Conservation (phyloP, 2,888 invertebrate genomes). For the Elmis aenea region DNA sequence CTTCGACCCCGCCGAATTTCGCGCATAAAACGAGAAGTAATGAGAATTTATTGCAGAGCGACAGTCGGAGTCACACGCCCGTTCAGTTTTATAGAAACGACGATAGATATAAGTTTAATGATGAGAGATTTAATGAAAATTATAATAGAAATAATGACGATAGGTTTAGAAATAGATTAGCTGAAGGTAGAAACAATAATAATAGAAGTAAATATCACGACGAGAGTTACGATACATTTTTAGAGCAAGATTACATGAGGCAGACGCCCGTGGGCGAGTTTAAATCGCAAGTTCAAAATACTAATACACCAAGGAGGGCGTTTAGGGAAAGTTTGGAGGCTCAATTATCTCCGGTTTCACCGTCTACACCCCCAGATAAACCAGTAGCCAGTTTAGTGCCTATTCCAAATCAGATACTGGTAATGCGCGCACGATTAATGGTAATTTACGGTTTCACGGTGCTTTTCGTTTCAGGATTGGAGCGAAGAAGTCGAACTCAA, state of each 20-base stretch:
- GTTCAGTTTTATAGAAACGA: slow-evolving; percentile 24
- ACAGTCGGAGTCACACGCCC: slow-evolving; percentile 34
- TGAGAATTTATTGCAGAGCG: slow-evolving; percentile 29
- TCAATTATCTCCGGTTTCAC: slow-evolving; percentile 33
- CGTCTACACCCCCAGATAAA: slow-evolving; percentile 25
- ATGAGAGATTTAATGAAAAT: slow-evolving; percentile 8
- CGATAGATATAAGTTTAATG: slow-evolving; percentile 14
- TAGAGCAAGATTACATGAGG: slow-evolving; percentile 14
- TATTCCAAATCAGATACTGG: slow-evolving; percentile 26
- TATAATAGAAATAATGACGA: slow-evolving; percentile 10
- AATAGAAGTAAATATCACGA: slow-evolving; percentile 9
- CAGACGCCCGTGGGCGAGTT: no score
- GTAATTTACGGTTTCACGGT: background rate
- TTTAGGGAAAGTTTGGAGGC: slow-evolving; percentile 29
- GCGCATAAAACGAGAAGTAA: slow-evolving; percentile 27
- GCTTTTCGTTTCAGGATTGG: slow-evolving; percentile 50
- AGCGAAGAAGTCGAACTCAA: slow-evolving; percentile 57
- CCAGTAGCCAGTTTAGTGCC: slow-evolving; percentile 15
- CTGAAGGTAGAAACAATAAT: slow-evolving; percentile 11
- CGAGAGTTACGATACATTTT: slow-evolving; percentile 8
- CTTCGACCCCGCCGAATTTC: slow-evolving; percentile 35
- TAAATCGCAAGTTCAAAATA: slow-evolving; percentile 1
- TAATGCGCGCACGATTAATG: no score
- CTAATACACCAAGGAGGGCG: slow-evolving; percentile 18
- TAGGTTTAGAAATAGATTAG: slow-evolving; percentile 13